Base-by-base conservation (phyloP, 2,888 invertebrate species). In the Chironomus riparius region DNA sequence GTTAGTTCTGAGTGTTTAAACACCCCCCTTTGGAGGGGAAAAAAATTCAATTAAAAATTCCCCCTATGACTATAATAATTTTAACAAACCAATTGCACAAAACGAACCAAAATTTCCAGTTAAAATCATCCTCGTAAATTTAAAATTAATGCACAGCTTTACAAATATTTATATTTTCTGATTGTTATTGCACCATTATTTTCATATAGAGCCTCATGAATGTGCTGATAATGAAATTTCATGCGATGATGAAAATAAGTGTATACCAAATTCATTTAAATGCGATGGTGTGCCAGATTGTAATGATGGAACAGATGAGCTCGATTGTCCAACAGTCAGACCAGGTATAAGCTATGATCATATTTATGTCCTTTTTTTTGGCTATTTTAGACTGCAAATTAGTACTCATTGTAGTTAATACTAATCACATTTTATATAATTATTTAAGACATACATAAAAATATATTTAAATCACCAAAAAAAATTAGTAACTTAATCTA, bases 281-380 rank as follows among this genome's bases (percentile, higher is more conserved):
- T 90, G 92, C 83, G 85, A 92, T 83, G 82, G 83, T 38, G 78
- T 80, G 10, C 77, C 76, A 18, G 88, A 92, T 82, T 92, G 91
- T 82, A 77, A 79, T 7, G 91, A 91, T 81, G 84, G 84, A 72
- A 86, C 86, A 47, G 90, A 90, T 81, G 90, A 90, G 80, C 85
- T 81, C 79, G 81, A 83, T 79, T 85, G 85, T 81, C 68, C 50
- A 18, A n/a, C 24, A n/a, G 22, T 2, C 10, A 38, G 38, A n/a
- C 18, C 15, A 48, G 24, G 24, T 70, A 24, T 70, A 12, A 21
- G 47, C 22, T 22, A 12, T 15, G 4, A 70, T 21, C 21, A 47
- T 48, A 13, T n/a, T n/a, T n/a, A 24, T 65, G 21, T 65, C 6
- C n/a, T n/a, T 65, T 2, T 12, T 24, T 50, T 65, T 65, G 38